Evolutionary conservation across 53 echinoderm and acorn worm species (phyloP), one percentile per base, ranked within the genome.

Genomic region (Henricia sp.): DNA sequence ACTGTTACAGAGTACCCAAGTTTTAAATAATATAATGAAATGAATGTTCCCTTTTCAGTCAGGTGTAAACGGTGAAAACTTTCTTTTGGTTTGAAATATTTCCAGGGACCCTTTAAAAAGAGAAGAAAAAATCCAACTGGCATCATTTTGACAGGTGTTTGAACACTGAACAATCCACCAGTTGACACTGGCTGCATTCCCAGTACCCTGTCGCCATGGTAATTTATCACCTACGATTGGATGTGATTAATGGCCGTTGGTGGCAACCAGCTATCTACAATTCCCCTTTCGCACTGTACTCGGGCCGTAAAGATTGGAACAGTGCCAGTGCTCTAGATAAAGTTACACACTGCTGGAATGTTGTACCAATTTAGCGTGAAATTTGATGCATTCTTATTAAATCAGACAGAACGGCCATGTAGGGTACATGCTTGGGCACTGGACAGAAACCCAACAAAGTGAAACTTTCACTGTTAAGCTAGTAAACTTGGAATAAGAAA

Each of bases 221-320:
- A 30, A 50, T 64, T 80, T 65, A 80, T 80, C 19, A 23, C 36
- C 53, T 21, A 12, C 72, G 52, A 33, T 51, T 3, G 44, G 62
- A 26, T 63, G 23, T 80, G 80, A 64, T 80, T 63, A 80, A 80
- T 60, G 33, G 23, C 29, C 80, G 46, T 80, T 48, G 62, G 80
- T 77, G 60, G 41, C 50, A 50, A 14, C n/a, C n/a, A 30, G 17
- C 34, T 62, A 21, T 27, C 48, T 19, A 64, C 27, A 46, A 40
- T 70, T 70, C 33, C 29, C 12, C 37, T 63, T 20, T 21, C 3
- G n/a, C n/a, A n/a, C n/a, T n/a, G n/a, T n/a, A n/a, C n/a, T n/a
- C n/a, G n/a, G n/a, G n/a, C n/a, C n/a, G n/a, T n/a, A n/a, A n/a
- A 42, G 42, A 6, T 48, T 80, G 80, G 80, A 50, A 11, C 46